Percentiles rank a stretch among this genome's conserved stretches.
These are phyloP conservation scores for Notechis scutatus DNA, from an alignment of 2,113 vertebrate species.

Conservation along the genomic window DNA sequence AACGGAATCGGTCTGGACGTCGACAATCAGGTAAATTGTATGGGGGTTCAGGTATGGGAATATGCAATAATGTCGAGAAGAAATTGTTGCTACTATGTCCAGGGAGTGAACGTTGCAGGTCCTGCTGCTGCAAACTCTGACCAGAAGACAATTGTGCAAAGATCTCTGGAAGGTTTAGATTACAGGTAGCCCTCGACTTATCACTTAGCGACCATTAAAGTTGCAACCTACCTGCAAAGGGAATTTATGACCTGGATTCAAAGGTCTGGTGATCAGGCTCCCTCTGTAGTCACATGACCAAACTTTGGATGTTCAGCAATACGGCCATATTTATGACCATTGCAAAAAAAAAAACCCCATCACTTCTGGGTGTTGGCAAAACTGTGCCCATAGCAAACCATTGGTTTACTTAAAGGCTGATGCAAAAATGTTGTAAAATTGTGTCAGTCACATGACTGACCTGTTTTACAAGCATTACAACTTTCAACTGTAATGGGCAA, in stretches of 20 bases:
- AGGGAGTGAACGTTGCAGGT: no score
- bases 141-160: neutral
- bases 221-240: neutral
- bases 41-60: rapidly evolving
- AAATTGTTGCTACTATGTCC: neutral
- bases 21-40: constrained; percentile 83
- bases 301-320: neutral
- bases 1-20: constrained; percentile 67
- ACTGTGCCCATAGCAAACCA: neutral
- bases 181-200: neutral
- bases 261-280: neutral
- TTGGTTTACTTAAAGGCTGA: neutral
- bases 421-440: neutral
- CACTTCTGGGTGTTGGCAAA: neutral
- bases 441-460: neutral
- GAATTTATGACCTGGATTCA: neutral
- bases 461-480: neutral
- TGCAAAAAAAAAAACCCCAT: neutral
- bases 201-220: neutral
- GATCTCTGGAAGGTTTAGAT: neutral
- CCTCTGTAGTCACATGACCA: neutral
- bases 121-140: neutral
- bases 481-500: neutral
- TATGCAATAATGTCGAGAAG: neutral
- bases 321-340: neutral